Evolutionary conservation across 2,113 vertebrate species (phyloP).

Genomic region (Diadophis punctatus): DNA sequence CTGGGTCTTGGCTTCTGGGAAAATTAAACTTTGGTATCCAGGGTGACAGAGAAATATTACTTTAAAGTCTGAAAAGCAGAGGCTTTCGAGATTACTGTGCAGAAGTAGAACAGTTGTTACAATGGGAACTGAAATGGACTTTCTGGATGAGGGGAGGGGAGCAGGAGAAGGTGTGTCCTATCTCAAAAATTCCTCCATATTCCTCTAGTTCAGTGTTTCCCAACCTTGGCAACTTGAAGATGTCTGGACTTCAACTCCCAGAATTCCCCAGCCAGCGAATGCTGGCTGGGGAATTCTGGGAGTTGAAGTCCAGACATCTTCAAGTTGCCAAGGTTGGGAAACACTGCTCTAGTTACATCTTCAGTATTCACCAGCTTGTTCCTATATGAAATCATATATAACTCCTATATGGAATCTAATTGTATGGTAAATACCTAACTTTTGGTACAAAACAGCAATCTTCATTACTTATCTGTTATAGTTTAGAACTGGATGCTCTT

Average conservation of each 20-base stretch:
- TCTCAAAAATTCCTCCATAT: neutral
- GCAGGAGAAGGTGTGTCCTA: neutral
- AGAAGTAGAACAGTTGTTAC: neutral
- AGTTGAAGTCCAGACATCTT: no score
- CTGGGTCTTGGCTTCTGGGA: neutral
- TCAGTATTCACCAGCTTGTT: neutral
- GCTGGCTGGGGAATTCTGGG: no score
- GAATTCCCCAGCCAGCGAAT: no score
- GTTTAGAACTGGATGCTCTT: neutral
- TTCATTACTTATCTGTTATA: neutral
- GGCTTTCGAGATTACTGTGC: neutral
- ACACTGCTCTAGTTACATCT: neutral
- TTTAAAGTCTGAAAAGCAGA: slow-evolving; percentile 2
- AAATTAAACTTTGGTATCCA: slow-evolving; percentile 14
- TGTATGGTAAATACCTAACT: neutral
- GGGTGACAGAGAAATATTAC: neutral
- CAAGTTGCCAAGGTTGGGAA: no score
- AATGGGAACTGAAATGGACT: neutral
- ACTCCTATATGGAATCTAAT: neutral
- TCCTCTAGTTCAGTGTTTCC: no score
- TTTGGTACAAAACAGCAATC: neutral
- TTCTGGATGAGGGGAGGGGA: neutral
- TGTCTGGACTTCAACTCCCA: no score
- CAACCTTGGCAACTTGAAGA: no score
- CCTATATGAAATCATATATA: neutral